Percentiles rank a stretch among this genome's conserved stretches.
These are phyloP conservation scores for Diploptera punctata DNA, from an alignment of 2,888 invertebrate species.

Conservation along the genomic window DNA sequence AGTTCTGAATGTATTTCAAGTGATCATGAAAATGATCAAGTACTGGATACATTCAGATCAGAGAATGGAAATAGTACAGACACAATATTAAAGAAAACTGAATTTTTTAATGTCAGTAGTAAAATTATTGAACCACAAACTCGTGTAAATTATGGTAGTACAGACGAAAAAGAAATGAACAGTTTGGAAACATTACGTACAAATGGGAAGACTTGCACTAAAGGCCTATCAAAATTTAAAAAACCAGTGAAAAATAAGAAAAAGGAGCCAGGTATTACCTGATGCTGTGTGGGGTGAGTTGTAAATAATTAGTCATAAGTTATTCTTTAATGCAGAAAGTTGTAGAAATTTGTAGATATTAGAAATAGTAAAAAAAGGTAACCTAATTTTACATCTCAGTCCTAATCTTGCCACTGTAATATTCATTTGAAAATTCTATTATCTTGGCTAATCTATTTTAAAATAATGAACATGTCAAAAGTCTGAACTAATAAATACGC, in stretches of 20 bases:
- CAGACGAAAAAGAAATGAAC: conserved; percentile 14
- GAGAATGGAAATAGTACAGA: not conserved
- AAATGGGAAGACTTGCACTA: not conserved
- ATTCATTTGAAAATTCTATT: too few species aligned
- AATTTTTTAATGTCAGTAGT: not conserved
- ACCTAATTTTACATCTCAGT: too few species aligned
- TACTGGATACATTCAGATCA: not conserved
- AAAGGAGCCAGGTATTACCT: conserved; percentile 34
- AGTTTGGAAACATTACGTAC: not conserved
- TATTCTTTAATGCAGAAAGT: conserved; percentile 22
- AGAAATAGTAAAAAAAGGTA: too few species aligned
- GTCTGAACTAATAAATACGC: too few species aligned
- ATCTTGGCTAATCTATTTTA: too few species aligned
- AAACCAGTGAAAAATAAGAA: conserved; percentile 23
- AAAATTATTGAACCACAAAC: not conserved
- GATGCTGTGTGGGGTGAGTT: conserved; percentile 42
- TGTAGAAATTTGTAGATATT: not conserved
- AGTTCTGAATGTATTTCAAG: not conserved
- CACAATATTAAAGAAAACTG: not conserved
- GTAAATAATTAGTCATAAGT: conserved; percentile 15
- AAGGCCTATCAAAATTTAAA: not conserved
- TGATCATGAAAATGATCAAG: not conserved
- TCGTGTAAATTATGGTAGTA: not conserved
- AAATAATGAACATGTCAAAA: too few species aligned
- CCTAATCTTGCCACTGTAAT: too few species aligned